Evolutionary conservation across 2,797 vertebrate genomes (phyloP), one percentile per base, ranked within the genome.

Genomic region (Leptoclinus maculatus): DNA sequence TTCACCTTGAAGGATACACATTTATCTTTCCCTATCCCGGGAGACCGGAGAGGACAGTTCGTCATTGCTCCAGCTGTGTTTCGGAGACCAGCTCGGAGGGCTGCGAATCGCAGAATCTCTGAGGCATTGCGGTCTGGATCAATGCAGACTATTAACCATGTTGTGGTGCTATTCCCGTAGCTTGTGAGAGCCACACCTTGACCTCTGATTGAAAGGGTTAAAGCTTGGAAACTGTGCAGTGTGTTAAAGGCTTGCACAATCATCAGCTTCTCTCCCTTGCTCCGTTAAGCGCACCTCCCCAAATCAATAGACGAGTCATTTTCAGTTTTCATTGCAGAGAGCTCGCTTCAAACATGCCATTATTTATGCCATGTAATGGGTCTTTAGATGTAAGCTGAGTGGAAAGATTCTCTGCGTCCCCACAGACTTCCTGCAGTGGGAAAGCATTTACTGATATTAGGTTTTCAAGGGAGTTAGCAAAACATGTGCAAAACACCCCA

Each of bases 241-340:
- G 38, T 49, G 71, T 77, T 83, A 65, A 80, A 72, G n/a, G 64
- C 53, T 71, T 60, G 47, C 56, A 72, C 58, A 60, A 66, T 76
- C 73, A 83, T 78, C 45, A 75, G 62, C 71, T 53, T 27, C 68
- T 74, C 41, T 62, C 68, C 7, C 19, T 25, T 21, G 25, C 74
- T 53, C 36, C 32, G 34, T 64, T 85, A 57, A 79, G 67, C 2
- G 9, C 49, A 19, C 21, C 49, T 43, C 41, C 39, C 39, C 1
- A 34, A 71, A 90, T 93, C 87, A 75, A 90, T 88, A 78, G 3
- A 74, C 21, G 21, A 66, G 76, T 85, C 66, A 85, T 80, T 86
- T 84, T 80, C 60, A 79, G 73, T 78, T 80, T 79, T 80, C 51
- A 1, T 43, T 62, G 57, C 66, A 65, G 47, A 16, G 53, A 75